Conservation (phyloP, 2,888 invertebrate species). For the Stenolophus ochropezus region DNA sequence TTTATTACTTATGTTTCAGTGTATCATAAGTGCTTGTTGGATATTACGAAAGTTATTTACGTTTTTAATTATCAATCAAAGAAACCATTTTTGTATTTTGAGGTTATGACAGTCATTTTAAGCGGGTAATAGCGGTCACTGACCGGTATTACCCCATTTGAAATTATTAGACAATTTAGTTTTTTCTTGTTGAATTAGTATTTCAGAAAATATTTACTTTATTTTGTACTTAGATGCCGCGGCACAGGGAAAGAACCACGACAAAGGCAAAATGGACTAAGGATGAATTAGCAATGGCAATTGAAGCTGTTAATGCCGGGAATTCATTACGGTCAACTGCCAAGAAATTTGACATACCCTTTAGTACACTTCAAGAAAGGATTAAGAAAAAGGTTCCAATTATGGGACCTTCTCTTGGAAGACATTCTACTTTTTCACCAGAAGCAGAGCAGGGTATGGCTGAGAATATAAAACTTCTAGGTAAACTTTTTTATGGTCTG, state of each 20-base stretch:
- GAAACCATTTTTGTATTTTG: background rate
- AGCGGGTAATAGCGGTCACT: conserved; percentile 56
- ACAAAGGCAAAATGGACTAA: conserved; percentile 54
- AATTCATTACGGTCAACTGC: conserved; percentile 59
- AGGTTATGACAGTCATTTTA: conserved; percentile 55
- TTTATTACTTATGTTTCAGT: conserved; percentile 30
- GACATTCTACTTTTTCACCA: conserved; percentile 59
- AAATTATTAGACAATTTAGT: background rate
- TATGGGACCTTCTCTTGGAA: conserved; percentile 57
- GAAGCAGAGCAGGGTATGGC: conserved; percentile 7
- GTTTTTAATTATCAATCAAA: conserved; percentile 31
- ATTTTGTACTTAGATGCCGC: conserved; percentile 50
- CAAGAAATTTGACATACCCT: conserved; percentile 59
- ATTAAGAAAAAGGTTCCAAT: conserved; percentile 47
- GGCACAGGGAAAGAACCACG: conserved; percentile 46
- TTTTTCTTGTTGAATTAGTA: background rate
- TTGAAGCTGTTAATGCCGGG: conserved; percentile 45
- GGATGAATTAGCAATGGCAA: conserved; percentile 56
- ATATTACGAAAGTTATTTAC: background rate
- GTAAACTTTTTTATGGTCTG: conserved; percentile 60
- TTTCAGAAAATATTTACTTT: conserved; percentile 32
- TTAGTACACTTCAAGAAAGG: conserved; percentile 57
- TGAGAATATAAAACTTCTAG: conserved; percentile 54
- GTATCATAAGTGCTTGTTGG: conserved; percentile 24
- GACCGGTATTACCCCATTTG: conserved; percentile 58